These are phyloP conservation scores for Papilio aristodemus DNA, from an alignment of 1,140 invertebrate species.

Conservation along the genomic window DNA sequence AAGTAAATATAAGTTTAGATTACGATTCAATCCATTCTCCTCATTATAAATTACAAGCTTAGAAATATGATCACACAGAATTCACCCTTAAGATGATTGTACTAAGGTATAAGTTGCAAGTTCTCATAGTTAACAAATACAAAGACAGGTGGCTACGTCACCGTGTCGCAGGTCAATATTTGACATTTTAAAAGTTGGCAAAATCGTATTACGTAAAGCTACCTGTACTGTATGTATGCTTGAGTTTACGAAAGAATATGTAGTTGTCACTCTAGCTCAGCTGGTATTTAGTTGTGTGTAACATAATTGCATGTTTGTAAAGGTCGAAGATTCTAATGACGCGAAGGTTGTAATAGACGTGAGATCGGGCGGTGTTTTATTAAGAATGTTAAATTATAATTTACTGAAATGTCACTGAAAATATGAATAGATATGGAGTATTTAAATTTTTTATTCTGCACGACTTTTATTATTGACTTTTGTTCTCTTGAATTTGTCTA, in stretches of 20 bases:
- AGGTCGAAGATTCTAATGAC: constrained; percentile 51
- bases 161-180: constrained; percentile 59
- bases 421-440: not conserved
- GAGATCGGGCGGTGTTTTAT: constrained; percentile 10
- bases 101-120: constrained; percentile 14
- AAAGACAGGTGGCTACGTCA: constrained; percentile 49
- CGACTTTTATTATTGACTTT: no score
- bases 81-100: not conserved
- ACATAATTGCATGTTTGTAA: constrained; percentile 49
- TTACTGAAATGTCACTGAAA: constrained; percentile 23
- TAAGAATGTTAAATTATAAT: constrained; percentile 10
- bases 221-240: constrained; percentile 25
- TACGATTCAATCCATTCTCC: constrained; percentile 18
- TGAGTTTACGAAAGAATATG: constrained; percentile 37
- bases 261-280: constrained; percentile 51
- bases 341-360: constrained; percentile 32
- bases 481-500: no score
- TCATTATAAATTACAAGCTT: constrained; percentile 21
- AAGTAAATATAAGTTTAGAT: constrained; percentile 15
- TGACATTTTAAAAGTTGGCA: constrained; percentile 58
- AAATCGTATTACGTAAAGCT: constrained; percentile 53
- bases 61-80: not conserved
- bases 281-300: constrained; percentile 54
- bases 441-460: no score
- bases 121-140: not conserved